phyloP scores from a whole-genome alignment of 53 echinoderm and acorn worm species.

The Paracentrotus lividus region DNA sequence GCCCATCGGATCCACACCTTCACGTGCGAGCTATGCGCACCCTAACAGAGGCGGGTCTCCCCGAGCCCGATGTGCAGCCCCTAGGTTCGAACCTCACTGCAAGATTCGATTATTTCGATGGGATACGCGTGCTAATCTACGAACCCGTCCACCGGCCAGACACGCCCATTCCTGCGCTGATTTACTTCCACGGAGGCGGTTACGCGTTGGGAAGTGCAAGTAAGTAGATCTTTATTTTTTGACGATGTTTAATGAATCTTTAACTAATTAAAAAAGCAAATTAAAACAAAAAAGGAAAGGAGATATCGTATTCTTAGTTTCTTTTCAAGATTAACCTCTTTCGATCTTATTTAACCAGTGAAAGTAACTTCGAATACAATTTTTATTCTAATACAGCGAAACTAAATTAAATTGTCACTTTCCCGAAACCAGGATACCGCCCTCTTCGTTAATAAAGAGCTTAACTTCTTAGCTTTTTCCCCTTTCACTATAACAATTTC shows the following conservation, averaged over 20 bases:
- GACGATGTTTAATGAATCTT: too few relatives aligned
- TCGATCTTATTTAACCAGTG: too few relatives aligned
- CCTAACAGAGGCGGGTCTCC: not conserved
- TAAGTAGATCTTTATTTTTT: slow-evolving; percentile 10
- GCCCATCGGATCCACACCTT: not conserved
- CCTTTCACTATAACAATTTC: too few relatives aligned
- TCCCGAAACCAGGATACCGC: too few relatives aligned
- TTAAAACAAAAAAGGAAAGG: not conserved
- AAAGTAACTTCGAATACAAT: too few relatives aligned
- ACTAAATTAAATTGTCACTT: too few relatives aligned
- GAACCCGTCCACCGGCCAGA: slow-evolving; percentile 67
- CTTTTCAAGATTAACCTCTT: not conserved
- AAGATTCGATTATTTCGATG: slow-evolving; percentile 67
- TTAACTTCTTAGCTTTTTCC: too few relatives aligned
- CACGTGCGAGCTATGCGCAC: slow-evolving; percentile 44
- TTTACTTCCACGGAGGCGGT: slow-evolving; percentile 84
- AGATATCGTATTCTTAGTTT: not conserved
- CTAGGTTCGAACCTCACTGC: slow-evolving; percentile 76
- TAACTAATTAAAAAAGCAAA: too few relatives aligned
- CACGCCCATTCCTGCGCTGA: slow-evolving; percentile 61
- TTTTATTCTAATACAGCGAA: too few relatives aligned
- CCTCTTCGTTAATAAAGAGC: too few relatives aligned
- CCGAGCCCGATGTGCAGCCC: not conserved
- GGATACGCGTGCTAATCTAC: slow-evolving; percentile 79
- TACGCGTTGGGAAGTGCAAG: slow-evolving; percentile 78